Evolutionary conservation across 2,797 vertebrate species (phyloP), one percentile per base, ranked within the genome.

Genomic region (Crenuchus spilurus): DNA sequence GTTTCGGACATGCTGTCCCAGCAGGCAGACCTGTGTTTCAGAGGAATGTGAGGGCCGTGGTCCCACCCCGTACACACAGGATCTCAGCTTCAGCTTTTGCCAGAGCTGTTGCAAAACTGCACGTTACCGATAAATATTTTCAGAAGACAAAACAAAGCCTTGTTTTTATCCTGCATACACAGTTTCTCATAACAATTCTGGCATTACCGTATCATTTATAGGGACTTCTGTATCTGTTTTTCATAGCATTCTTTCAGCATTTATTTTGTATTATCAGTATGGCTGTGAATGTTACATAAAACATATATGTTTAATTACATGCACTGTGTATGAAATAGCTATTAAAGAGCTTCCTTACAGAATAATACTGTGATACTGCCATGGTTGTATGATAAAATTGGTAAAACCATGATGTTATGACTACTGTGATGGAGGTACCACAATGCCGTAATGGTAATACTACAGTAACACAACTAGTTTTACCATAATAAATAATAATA

Each of bases 21-120:
- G 41, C 28, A 30, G 13, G 74, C 70, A 73, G 42, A 62, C 37
- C 70, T 73, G 70, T 64, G 69, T 75, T 72, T 81, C 72, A 80
- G 66, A 66, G 82, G 76, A 79, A 70, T 80, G 78, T 79, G 84
- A 78, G 79, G 22, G 41, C 55, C 37, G 70, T 49, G 70, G 31
- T 55, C 57, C 62, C 48, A 42, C n/a, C 44, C 31, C 65, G 54
- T 4, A 24, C 51, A 65, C 60, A 52, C 49, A 52, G 30, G 16
- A 55, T 28, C 72, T 69, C 30, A 41, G 31, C 63, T 58, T 41
- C 31, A 62, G 63, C 30, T 67, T 41, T 8, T 63, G 41, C 57
- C 52, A 58, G 42, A 68, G 63, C 24, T 67, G 49, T 20, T 68
- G 49, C n/a, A 46, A 46, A n/a, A 5, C 5, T 30, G 41, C 26